Percentiles rank a stretch among this genome's conserved stretches.
These are phyloP conservation scores for Anarrhichthys ocellatus DNA, from an alignment of 2,113 vertebrate species.

Conservation along the genomic window DNA sequence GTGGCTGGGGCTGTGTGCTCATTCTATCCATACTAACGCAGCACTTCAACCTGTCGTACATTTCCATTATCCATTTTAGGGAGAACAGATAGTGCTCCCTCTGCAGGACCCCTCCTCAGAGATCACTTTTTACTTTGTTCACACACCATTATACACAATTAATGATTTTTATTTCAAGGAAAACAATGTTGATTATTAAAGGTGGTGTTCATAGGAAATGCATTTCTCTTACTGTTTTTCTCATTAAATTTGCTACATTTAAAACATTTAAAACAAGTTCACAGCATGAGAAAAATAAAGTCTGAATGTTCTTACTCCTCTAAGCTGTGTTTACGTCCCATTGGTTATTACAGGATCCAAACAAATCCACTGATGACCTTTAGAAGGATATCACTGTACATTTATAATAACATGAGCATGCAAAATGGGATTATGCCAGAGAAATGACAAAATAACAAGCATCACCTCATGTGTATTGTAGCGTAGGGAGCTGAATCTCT, in stretches of 20 bases:
- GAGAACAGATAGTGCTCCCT: constrained; percentile 27
- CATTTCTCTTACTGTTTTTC: neutral
- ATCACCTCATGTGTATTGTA: constrained; percentile 37
- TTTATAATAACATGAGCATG: constrained; percentile 39
- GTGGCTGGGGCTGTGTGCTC: constrained; percentile 16
- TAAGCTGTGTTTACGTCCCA: constrained; percentile 11
- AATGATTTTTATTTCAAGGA: neutral
- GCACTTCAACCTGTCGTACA: constrained; percentile 38
- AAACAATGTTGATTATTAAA: neutral
- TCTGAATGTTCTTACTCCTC: constrained; percentile 6
- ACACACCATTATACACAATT: neutral
- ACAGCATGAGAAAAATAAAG: neutral
- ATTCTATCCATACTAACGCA: constrained; percentile 29
- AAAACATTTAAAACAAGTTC: neutral
- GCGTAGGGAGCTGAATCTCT: constrained; percentile 1
- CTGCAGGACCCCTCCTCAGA: constrained; percentile 13
- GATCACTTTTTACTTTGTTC: constrained; percentile 21
- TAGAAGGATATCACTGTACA: constrained; percentile 19
- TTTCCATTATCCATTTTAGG: constrained; percentile 50
- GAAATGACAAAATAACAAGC: constrained; percentile 28
- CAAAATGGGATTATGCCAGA: constrained; percentile 25
- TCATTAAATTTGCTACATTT: neutral
- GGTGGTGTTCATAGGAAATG: neutral
- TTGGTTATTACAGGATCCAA: constrained; percentile 15
- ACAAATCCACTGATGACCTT: constrained; percentile 56